phyloP scores from a whole-genome alignment of 1,140 invertebrate genomes.

The Periplaneta americana region DNA sequence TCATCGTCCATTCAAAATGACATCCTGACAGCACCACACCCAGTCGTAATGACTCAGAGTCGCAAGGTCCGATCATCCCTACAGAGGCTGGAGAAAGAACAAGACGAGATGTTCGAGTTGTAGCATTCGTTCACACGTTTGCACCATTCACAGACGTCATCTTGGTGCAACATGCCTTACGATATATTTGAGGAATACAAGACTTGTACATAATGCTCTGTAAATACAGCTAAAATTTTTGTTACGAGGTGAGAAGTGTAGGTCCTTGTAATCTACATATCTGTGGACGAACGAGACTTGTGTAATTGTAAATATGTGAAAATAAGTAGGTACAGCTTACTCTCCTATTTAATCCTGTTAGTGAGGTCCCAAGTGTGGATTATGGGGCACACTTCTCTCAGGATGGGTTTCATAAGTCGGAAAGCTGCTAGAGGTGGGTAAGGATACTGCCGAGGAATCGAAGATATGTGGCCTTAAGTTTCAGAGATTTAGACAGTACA shows the following conservation, averaged over 20 bases:
- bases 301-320: not conserved
- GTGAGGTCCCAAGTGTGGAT: too few relatives aligned
- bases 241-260: too few relatives aligned
- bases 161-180: not conserved
- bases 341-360: not conserved
- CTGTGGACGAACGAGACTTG: not conserved
- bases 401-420: too few relatives aligned
- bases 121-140: conserved; percentile 50
- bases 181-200: not conserved
- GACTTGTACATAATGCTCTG: not conserved
- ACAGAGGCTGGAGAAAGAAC: conserved; percentile 71
- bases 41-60: conserved; percentile 72
- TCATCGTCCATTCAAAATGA: conserved; percentile 29
- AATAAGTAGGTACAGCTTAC: not conserved
- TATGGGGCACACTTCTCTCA: too few relatives aligned
- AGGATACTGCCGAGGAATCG: too few relatives aligned
- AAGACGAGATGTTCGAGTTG: conserved; percentile 87
- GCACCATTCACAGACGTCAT: not conserved
- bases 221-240: not conserved
- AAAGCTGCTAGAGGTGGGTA: too few relatives aligned
- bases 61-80: conserved; percentile 69
- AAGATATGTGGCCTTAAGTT: too few relatives aligned
- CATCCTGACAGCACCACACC: conserved; percentile 35
- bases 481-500: too few relatives aligned
- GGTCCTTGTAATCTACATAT: not conserved